Conservation (phyloP, 2,888 invertebrate genomes). For the Anthoptus insignis region DNA sequence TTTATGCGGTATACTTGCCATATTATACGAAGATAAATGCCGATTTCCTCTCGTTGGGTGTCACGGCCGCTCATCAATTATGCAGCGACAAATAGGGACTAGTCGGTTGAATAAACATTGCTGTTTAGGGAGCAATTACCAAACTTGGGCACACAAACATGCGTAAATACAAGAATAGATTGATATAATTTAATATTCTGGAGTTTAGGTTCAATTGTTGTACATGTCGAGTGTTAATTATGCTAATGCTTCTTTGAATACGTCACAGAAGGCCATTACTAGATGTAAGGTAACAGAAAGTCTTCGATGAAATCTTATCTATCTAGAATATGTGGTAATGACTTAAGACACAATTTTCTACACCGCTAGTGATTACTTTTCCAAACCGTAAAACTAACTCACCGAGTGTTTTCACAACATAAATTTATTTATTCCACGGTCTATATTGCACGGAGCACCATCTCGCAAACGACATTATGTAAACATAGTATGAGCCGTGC, state of each 20-base stretch:
- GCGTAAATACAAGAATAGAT: neutral
- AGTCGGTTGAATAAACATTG: constrained; percentile 9
- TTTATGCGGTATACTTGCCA: neutral
- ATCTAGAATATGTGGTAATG: too few species aligned
- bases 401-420: neutral
- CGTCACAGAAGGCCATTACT: too few species aligned
- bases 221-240: neutral
- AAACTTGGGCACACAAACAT: neutral
- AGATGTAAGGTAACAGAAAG: too few species aligned
- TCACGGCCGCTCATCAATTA: constrained; percentile 9
- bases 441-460: neutral
- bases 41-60: constrained; percentile 4
- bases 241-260: neutral
- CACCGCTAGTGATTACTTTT: neutral
- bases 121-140: neutral
- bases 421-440: neutral
- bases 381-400: neutral
- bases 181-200: neutral
- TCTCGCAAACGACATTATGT: constrained; percentile 1
- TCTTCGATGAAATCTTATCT: too few species aligned
- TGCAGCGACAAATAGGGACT: constrained; percentile 16
- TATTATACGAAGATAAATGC: constrained; percentile 1
- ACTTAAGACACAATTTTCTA: too few species aligned
- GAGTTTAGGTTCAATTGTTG: neutral
- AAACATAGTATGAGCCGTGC: constrained; percentile 1